Percentiles rank a stretch among this genome's conserved stretches.
phyloP scores from a whole-genome alignment of 2,888 invertebrate genomes.

The Hartigia nigra region DNA sequence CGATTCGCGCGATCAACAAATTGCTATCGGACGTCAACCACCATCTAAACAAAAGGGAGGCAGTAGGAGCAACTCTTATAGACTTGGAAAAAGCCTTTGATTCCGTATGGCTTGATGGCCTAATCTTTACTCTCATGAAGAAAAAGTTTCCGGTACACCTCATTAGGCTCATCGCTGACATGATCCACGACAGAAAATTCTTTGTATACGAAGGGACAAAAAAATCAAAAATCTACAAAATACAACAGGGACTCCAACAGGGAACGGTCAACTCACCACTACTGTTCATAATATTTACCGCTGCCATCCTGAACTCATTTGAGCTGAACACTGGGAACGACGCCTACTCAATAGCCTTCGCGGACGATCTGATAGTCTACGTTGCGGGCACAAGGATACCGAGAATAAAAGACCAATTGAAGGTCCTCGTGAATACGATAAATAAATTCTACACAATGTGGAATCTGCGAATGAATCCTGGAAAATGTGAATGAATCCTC shows the following conservation, averaged over 20 bases:
- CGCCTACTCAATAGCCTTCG: conserved; percentile 25
- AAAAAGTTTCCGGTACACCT: no score
- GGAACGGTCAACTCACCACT: not conserved
- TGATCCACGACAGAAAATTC: not conserved
- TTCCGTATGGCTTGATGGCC: conserved; percentile 17
- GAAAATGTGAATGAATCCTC: conserved; percentile 19
- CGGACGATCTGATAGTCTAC: conserved; percentile 29
- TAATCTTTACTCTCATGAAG: conserved; percentile 7
- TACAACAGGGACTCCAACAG: not conserved
- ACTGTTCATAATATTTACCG: conserved; percentile 24
- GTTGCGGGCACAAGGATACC: conserved; percentile 6
- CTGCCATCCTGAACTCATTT: conserved; percentile 15
- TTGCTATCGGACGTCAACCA: conserved; percentile 13
- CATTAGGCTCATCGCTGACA: no score
- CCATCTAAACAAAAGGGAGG: not conserved
- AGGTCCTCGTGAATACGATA: conserved; percentile 9
- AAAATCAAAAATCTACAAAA: not conserved
- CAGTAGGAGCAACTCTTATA: conserved; percentile 21
- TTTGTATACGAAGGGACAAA: not conserved
- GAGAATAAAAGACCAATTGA: conserved; percentile 3
- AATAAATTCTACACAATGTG: not conserved
- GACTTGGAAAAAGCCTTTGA: no score
- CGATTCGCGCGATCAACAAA: conserved; percentile 24
- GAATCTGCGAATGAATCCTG: conserved; percentile 24
- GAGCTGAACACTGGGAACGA: conserved; percentile 12